These are phyloP conservation scores for Subacronicta megacephala DNA, from an alignment of 2,888 invertebrate genomes.

Conservation along the genomic window DNA sequence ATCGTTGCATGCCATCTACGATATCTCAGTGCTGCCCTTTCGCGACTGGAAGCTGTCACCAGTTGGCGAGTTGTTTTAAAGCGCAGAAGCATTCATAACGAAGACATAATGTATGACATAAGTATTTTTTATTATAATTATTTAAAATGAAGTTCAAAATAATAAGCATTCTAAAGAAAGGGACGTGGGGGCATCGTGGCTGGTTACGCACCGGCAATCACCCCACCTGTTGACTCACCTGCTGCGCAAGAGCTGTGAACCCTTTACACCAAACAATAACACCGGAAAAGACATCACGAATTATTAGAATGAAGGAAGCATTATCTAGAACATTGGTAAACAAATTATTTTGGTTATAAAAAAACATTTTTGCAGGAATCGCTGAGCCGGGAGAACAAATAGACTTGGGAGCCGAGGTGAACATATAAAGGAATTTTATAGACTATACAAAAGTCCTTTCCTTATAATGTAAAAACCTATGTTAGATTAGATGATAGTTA, in stretches of 20 bases:
- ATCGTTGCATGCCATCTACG: too few relatives aligned
- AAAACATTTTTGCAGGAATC: too few relatives aligned
- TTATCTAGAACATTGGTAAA: not conserved
- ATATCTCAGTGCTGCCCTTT: too few relatives aligned
- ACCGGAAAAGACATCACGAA: conserved; percentile 9
- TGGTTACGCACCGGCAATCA: conserved; percentile 80
- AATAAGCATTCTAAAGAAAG: conserved; percentile 46
- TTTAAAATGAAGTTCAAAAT: conserved; percentile 21
- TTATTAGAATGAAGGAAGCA: not conserved
- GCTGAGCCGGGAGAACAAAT: too few relatives aligned
- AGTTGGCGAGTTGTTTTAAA: too few relatives aligned
- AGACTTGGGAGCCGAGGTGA: too few relatives aligned
- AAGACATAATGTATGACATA: not conserved
- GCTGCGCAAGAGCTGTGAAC: conserved; percentile 68
- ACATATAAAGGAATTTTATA: too few relatives aligned
- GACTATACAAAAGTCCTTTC: too few relatives aligned
- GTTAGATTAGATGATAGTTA: too few relatives aligned
- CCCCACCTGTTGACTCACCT: conserved; percentile 89
- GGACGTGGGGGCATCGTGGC: conserved; percentile 58
- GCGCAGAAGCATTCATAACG: too few relatives aligned
- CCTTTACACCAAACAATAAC: conserved; percentile 42
- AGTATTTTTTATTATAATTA: not conserved
- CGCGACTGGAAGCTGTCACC: too few relatives aligned
- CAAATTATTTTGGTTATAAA: not conserved
- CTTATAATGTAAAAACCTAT: too few relatives aligned